Percentiles rank a stretch among this genome's conserved stretches.
phyloP scores from a whole-genome alignment of 2,797 vertebrate genomes.

The Lacerta bilineata region DNA sequence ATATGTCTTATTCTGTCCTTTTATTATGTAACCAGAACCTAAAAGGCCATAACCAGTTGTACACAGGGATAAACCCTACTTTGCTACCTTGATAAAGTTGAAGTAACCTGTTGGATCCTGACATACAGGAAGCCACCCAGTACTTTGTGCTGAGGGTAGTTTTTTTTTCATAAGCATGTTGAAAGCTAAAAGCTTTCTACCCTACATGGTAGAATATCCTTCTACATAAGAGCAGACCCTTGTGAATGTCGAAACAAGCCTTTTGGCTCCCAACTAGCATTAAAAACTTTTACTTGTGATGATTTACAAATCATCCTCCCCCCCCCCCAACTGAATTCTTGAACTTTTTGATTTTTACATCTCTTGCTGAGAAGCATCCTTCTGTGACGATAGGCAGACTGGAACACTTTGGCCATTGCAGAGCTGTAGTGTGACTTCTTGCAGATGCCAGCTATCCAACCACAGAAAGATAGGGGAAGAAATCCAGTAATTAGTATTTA shows the following conservation, averaged over 20 bases:
- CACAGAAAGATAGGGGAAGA: not conserved
- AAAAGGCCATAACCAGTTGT: not conserved
- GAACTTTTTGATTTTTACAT: constrained; percentile 34
- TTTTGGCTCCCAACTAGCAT: not conserved
- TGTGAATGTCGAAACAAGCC: not conserved
- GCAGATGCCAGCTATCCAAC: constrained; percentile 78
- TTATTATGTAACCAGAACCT: not conserved
- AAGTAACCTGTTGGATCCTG: not conserved
- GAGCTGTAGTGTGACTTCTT: constrained; percentile 79
- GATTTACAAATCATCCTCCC: not conserved
- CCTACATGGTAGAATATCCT: not conserved
- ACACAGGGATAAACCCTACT: not conserved
- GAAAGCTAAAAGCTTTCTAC: no score
- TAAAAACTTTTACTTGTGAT: not conserved
- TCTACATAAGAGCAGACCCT: not conserved
- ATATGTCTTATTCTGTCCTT: not conserved
- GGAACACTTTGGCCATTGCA: constrained; percentile 71
- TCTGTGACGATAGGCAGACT: constrained; percentile 46
- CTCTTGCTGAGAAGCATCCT: not conserved
- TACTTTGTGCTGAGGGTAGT: no score
- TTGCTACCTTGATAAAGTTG: not conserved
- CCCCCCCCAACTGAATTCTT: no score
- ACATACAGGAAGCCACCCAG: not conserved
- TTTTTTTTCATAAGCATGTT: no score
- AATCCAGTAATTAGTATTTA: not conserved